Percentiles rank a stretch among this genome's conserved stretches.
phyloP scores from a whole-genome alignment of 2,797 vertebrate genomes.

The Coranthus polyacanthus region DNA sequence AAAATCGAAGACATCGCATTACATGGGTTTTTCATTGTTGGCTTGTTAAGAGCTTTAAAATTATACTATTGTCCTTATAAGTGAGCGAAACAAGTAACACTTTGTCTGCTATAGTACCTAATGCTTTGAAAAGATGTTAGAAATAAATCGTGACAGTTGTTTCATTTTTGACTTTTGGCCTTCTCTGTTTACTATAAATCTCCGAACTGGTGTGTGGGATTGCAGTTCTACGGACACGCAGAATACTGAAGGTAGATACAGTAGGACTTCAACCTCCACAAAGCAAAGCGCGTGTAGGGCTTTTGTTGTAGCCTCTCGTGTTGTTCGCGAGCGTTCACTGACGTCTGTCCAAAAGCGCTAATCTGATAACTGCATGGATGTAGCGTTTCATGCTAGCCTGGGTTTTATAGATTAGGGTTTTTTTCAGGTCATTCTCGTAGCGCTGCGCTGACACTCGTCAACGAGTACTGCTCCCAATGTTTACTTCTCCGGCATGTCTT shows the following conservation, averaged over 20 bases:
- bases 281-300: slow-evolving; percentile 8
- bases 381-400: fast-evolving
- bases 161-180: background rate
- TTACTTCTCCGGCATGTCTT: slow-evolving; percentile 78
- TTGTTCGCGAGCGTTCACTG: slow-evolving; percentile 8
- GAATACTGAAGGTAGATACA: fast-evolving
- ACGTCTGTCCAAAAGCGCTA: background rate
- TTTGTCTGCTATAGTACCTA: too few species aligned
- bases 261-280: slow-evolving; percentile 57
- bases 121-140: background rate
- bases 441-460: slow-evolving; percentile 19
- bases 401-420: background rate
- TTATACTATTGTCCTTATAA: too few species aligned
- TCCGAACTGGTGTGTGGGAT: slow-evolving; percentile 14
- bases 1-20: too few species aligned
- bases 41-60: too few species aligned
- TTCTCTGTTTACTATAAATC: too few species aligned
- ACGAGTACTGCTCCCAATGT: slow-evolving; percentile 67
- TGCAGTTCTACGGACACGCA: slow-evolving; percentile 4
- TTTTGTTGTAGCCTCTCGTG: slow-evolving; percentile 26
- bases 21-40: too few species aligned
- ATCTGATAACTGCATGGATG: slow-evolving; percentile 28
- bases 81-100: too few species aligned
- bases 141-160: background rate
- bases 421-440: slow-evolving; percentile 42